Evolutionary conservation across 2,888 invertebrate species (phyloP).

Genomic region (Aplocera efformata): DNA sequence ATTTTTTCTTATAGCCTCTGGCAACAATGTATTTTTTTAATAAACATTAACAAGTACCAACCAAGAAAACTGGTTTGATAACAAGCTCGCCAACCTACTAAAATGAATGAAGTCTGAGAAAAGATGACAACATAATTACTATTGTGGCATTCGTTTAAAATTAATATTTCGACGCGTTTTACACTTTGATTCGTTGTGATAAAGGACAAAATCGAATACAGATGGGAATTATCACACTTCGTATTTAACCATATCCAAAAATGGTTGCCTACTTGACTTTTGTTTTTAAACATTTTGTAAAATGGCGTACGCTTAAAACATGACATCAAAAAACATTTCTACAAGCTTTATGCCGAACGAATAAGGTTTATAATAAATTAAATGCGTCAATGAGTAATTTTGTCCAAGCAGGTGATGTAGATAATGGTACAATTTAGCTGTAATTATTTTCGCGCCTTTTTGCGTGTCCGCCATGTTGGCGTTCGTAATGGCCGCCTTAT

Average conservation of each 20-base stretch:
- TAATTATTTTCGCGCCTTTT: slow-evolving; percentile 58
- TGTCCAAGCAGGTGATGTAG: slow-evolving; percentile 42
- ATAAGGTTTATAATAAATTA: slow-evolving; percentile 16
- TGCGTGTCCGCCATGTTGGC: slow-evolving; percentile 56
- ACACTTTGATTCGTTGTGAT: slow-evolving; percentile 14
- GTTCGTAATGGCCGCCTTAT: slow-evolving; percentile 35
- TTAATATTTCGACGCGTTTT: slow-evolving; percentile 14
- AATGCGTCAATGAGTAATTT: slow-evolving; percentile 18
- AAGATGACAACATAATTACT: slow-evolving; percentile 53
- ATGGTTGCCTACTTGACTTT: slow-evolving; percentile 4
- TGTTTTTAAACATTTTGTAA: neutral
- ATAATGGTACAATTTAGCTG: slow-evolving; percentile 64
- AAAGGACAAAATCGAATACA: slow-evolving; percentile 24
- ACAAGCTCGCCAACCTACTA: slow-evolving; percentile 27
- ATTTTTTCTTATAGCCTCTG: no score
- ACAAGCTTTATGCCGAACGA: slow-evolving; percentile 14
- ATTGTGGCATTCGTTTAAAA: slow-evolving; percentile 32
- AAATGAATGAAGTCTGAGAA: slow-evolving; percentile 32
- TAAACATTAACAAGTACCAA: no score
- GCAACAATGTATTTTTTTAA: no score
- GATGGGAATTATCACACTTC: slow-evolving; percentile 20
- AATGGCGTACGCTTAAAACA: no score
- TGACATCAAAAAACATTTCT: no score
- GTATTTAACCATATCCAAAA: slow-evolving; percentile 13
- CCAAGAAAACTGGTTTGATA: slow-evolving; percentile 23